Evolutionary conservation across 2,888 invertebrate genomes (phyloP).

Genomic region (Phoenoteleia sp.): DNA sequence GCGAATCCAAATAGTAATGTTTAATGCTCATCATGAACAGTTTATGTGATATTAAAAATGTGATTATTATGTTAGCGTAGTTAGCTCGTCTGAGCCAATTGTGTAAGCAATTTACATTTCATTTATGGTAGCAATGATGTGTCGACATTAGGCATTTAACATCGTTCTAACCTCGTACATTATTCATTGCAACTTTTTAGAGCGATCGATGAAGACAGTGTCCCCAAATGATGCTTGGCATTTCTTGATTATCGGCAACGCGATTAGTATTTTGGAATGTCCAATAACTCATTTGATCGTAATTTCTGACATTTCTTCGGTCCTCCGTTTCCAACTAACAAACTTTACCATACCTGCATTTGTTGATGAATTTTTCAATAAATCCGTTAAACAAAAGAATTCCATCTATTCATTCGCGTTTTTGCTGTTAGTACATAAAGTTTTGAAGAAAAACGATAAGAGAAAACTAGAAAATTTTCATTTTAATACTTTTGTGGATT

Average conservation of each 20-base stretch:
- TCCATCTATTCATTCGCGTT: conserved; percentile 33
- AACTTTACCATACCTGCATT: conserved; percentile 17
- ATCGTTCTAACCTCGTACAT: conserved; percentile 45
- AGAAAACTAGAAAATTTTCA: no score
- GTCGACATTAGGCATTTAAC: conserved; percentile 51
- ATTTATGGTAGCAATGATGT: conserved; percentile 26
- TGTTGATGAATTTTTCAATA: conserved; percentile 26
- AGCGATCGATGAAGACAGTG: conserved; percentile 62
- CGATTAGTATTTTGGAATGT: conserved; percentile 39
- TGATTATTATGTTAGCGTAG: conserved; percentile 48
- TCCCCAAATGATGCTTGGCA: conserved; percentile 31
- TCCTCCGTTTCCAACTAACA: conserved; percentile 24
- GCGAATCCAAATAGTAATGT: conserved; percentile 17
- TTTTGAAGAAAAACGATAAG: no score
- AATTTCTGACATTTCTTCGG: conserved; percentile 75
- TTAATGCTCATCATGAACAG: conserved; percentile 34
- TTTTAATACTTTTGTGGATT: no score
- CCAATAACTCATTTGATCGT: conserved; percentile 55
- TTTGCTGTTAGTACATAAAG: no score
- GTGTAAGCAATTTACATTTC: conserved; percentile 53
- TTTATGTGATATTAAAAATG: conserved; percentile 46
- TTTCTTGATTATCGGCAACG: conserved; percentile 52
- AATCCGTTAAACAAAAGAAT: conserved; percentile 5
- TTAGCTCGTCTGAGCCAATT: conserved; percentile 37
- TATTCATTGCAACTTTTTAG: conserved; percentile 58